Evolutionary conservation across 1,140 invertebrate genomes (phyloP), one percentile per base, ranked within the genome.

Genomic region (Samia ricini): DNA sequence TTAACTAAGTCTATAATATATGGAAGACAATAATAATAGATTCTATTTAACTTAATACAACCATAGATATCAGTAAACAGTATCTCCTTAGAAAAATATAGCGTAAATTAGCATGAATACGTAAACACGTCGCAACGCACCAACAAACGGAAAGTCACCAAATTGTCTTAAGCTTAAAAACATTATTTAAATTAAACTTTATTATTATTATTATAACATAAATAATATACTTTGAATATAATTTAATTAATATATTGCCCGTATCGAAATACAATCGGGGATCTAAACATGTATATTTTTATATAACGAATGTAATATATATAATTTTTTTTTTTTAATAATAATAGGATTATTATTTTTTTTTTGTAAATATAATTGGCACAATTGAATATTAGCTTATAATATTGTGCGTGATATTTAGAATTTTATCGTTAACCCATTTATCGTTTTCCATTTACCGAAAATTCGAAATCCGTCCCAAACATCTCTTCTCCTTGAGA

Each of bases 41-140:
- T 71, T 79, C 65, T 78, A 77, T 75, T 59, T 63, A 61, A 57
- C 33, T 63, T 77, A 70, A 64, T 60, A 63, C 52, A 64, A 64
- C 65, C 65, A 64, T 52, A 63, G 59, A 54, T 78, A 70, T 75
- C 19, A 60, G 71, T 60, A 60, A 72, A 48, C 64, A 70, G 70
- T 65, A 67, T 52, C 62, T 59, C 63, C n/a, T n/a, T n/a, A n/a
- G n/a, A 63, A 42, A 42, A 83, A 84, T 74, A 83, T 77, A 83
- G 68, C 60, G 71, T 82, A 82, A 70, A 71, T 65, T 77, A 70
- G n/a, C 69, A 80, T 85, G 83, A 66, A 77, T 83, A 89, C 84
- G 78, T 88, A 84, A 88, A 89, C 87, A 79, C 80, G 79, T 87
- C 87, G 83, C 81, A 60, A 81, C 82, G 75, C 83, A 82, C 74